Evolutionary conservation across 1,140 invertebrate species (phyloP).

Genomic region (Octopus sinensis): DNA sequence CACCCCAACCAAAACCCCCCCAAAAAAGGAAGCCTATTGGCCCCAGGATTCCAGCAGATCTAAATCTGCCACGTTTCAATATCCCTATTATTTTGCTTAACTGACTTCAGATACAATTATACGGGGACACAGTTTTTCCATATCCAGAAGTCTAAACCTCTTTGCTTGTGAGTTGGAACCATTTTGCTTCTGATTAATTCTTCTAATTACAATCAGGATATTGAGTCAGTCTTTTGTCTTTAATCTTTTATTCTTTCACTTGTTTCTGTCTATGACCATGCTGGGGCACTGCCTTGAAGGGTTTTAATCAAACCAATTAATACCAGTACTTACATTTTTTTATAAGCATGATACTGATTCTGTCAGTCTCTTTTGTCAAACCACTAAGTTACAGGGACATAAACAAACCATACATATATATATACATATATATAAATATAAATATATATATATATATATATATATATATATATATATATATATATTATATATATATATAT

Average conservation of each 20-base stretch:
- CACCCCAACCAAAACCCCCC: not conserved
- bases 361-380: not conserved
- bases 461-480: not conserved
- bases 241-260: not conserved
- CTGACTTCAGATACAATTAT: slow-evolving; percentile 52
- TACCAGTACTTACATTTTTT: not conserved
- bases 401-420: not conserved
- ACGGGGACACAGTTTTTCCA: slow-evolving; percentile 59
- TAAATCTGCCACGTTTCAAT: not conserved
- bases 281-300: not conserved
- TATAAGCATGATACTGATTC: not conserved
- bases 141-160: slow-evolving; percentile 55
- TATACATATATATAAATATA: not conserved
- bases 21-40: not conserved
- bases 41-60: not conserved
- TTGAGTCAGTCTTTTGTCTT: not conserved
- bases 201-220: not conserved
- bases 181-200: not conserved
- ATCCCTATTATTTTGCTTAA: slow-evolving; percentile 22
- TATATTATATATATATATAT: not conserved
- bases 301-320: not conserved
- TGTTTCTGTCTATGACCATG: not conserved
- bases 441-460: not conserved
- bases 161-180: slow-evolving; percentile 48
- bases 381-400: not conserved